Base-by-base conservation (phyloP, 2,888 invertebrate genomes). In the Epirrhoe alternata region DNA sequence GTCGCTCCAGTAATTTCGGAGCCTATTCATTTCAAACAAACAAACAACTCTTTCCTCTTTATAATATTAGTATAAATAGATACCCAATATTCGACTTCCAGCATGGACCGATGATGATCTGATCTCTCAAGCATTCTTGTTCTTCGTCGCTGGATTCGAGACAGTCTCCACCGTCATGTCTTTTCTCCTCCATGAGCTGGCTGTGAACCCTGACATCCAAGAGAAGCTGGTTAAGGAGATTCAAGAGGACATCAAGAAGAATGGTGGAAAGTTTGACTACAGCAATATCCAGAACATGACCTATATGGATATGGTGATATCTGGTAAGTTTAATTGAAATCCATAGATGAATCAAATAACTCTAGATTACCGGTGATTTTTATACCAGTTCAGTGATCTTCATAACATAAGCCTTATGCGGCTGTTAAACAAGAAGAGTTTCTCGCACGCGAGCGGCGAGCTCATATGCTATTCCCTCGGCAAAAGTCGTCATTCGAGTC, bases 281-380 rank as follows among this genome's bases (percentile, higher is more conserved):
- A 93, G 93, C 17, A 81, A 83, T 0, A 77, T 95, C 0, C 86
- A 91, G 64, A 85, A 84, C 16, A 90, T 95, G 94, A 89, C 88
- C 24, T 95, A 95, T 71, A 75, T 95, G 83, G 95, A 95, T 62
- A 94, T 94, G 94, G 94, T 95, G 0, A 81, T 95, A 0, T 93
- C 94, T 73, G 94, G 94, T 94, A 70, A 50, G 57, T 24, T 24
- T 24, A 2, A 24, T 2, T 2, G 24, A 24, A 24, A 24, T 24
- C 24, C 24, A 3, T 3, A 24, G 24, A 24, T 24, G 24, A 3
- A 3, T 3, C 24, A 24, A 24, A 24, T 3, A 3, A 24, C 24
- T n/a, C 24, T 24, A 1, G 24, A 3, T 24, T 24, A 24, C 3
- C 24, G 24, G 24, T n/a, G n/a, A n/a, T 24, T 24, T 24, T 24